Percentiles rank a stretch among this genome's conserved stretches.
Evolutionary conservation across 2,113 vertebrate genomes (phyloP).

Genomic region (Conger conger): DNA sequence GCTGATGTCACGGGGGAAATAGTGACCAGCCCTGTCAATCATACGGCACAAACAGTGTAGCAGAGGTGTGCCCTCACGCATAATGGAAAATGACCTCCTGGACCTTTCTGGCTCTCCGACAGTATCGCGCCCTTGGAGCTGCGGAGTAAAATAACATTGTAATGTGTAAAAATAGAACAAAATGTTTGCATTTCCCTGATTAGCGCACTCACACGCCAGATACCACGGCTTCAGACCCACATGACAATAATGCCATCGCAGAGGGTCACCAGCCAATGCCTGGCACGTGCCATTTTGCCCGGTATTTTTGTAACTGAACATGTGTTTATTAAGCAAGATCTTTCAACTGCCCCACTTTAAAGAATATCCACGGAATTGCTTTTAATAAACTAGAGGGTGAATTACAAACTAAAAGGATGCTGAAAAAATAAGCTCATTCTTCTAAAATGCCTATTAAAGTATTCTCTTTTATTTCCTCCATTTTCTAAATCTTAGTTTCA

Average conservation of each 20-base stretch:
- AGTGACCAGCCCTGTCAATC: constrained; percentile 14
- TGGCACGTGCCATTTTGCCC: not conserved
- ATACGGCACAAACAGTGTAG: not conserved
- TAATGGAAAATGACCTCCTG: not conserved
- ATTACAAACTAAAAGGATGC: not conserved
- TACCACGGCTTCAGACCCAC: not conserved
- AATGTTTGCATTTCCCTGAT: constrained; percentile 7
- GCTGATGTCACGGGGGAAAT: constrained; percentile 35
- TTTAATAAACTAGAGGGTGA: not conserved
- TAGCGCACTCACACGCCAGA: not conserved
- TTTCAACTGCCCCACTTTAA: not conserved
- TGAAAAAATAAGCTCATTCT: not conserved
- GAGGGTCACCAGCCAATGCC: not conserved
- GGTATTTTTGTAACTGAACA: not conserved
- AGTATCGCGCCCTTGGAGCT: not conserved
- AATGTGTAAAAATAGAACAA: constrained; percentile 10
- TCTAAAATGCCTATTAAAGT: not conserved
- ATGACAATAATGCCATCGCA: not conserved
- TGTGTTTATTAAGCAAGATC: not conserved
- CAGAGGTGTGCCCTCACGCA: not conserved
- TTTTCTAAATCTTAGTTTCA: not conserved
- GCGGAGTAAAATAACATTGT: not conserved
- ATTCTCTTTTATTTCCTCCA: not conserved
- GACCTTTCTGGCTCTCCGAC: not conserved
- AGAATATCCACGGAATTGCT: not conserved